Evolutionary conservation across 2,797 vertebrate genomes (phyloP).

Genomic region (Psittacula derbiana): DNA sequence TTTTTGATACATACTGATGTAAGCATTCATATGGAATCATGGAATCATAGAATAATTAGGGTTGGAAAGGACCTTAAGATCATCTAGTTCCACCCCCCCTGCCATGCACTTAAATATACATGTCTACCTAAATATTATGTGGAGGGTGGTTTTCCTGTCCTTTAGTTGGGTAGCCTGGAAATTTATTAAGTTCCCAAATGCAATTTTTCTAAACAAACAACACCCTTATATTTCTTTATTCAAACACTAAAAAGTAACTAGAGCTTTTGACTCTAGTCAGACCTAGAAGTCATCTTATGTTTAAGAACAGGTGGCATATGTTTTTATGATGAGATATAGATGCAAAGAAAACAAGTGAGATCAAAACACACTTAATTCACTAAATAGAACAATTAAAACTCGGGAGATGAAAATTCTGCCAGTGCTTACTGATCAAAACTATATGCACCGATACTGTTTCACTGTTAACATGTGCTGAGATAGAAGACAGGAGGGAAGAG

Average conservation of each 20-base stretch:
- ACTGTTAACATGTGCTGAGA: not conserved
- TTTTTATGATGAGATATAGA: not conserved
- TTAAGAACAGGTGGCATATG: not conserved
- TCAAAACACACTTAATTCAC: not conserved
- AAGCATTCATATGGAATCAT: not conserved
- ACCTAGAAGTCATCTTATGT: not conserved
- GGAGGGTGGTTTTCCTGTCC: not conserved
- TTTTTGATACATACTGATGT: not conserved
- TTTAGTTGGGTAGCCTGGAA: not conserved
- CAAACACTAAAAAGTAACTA: not conserved
- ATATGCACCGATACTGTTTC: not conserved
- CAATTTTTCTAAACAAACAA: not conserved
- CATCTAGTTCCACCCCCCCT: not conserved
- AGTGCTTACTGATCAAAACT: not conserved
- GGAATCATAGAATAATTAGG: not conserved
- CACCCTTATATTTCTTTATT: not conserved
- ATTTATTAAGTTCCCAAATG: not conserved
- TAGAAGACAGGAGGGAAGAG: not conserved
- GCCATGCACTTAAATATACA: not conserved
- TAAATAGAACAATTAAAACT: not conserved
- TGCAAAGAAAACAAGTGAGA: not conserved
- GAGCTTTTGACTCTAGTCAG: not conserved
- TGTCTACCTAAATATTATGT: not conserved
- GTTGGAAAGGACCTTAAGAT: not conserved
- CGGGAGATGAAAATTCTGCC: not conserved